Conservation (phyloP, 2,797 vertebrate genomes). For the Furcifer pardalis region DNA sequence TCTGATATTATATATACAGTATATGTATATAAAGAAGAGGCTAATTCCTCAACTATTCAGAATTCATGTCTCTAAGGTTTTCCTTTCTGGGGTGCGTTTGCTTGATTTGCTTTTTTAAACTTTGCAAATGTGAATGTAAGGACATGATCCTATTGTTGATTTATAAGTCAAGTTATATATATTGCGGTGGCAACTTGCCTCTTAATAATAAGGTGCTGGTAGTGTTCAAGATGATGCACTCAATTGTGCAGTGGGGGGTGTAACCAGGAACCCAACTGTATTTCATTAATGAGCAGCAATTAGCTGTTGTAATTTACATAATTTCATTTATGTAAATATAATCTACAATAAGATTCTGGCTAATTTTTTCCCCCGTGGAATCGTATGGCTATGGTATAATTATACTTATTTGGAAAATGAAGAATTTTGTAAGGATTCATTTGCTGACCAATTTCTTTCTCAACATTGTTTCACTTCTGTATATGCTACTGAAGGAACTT, state of each 20-base stretch:
- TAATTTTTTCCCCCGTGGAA: neutral
- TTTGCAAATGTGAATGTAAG: neutral
- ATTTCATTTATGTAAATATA: no score
- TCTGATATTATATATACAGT: no score
- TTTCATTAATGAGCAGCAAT: no score
- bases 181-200: no score
- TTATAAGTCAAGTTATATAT: no score
- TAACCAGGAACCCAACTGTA: no score
- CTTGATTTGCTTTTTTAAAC: neutral
- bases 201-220: no score
- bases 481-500: neutral
- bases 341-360: no score
- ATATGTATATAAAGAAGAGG: neutral
- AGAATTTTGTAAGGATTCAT: neutral
- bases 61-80: neutral
- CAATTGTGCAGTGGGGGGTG: no score
- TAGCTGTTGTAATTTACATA: no score
- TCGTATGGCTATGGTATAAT: neutral
- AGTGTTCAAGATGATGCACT: no score
- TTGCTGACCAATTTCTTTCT: neutral
- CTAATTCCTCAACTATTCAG: neutral
- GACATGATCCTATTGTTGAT: no score
- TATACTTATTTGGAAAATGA: slow-evolving; percentile 12
- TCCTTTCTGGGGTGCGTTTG: neutral
- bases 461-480: neutral